Evolutionary conservation across 2,113 vertebrate species (phyloP), one percentile per base, ranked within the genome.

Genomic region (Cinclus cinclus): DNA sequence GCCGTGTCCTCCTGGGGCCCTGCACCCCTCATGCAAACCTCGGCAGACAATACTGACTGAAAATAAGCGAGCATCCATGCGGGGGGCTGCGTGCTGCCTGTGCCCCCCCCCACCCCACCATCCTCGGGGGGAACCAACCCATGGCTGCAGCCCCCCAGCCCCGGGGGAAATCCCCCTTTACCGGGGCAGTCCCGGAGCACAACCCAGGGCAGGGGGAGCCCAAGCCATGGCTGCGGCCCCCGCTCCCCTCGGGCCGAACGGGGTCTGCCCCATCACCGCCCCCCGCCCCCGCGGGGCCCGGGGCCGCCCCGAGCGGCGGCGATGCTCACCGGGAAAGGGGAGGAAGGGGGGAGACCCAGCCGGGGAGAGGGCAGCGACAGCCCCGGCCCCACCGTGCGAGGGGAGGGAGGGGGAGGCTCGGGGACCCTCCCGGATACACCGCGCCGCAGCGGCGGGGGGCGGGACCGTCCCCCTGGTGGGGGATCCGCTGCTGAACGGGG

Each of bases 21-120:
- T 0, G 50, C 41, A 18, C 7, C 20, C 16, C 73, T 24, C 62
- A 0, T 0, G 68, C 39, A 7, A 7, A 42, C 23, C 46, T 70
- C 1, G 41, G 25, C 55, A 13, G 11, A 90, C 64, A 90, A 84
- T 5, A 13, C 73, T 5, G 35, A 33, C 37, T 2, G n/a, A 9
- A 16, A 63, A 41, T 1, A 18, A 15, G 47, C 17, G 10, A 27
- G n/a, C 65, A 60, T n/a, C 80, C 87, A 4, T 1, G 53, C 37
- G 31, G 75, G 87, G 68, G 37, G 53, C 23, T 41, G 63, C 47
- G 41, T 2, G 60, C 7, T 14, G 71, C 3, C 55, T 4, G 35
- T 19, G 47, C 21, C 64, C n/a, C 39, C 53, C 30, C 22, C 5
- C 13, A 37, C 35, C 35, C 35, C 35, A 37, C 63, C 52, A 37